Conservation (phyloP, 2,113 vertebrate genomes). For the Todiramphus chloris region DNA sequence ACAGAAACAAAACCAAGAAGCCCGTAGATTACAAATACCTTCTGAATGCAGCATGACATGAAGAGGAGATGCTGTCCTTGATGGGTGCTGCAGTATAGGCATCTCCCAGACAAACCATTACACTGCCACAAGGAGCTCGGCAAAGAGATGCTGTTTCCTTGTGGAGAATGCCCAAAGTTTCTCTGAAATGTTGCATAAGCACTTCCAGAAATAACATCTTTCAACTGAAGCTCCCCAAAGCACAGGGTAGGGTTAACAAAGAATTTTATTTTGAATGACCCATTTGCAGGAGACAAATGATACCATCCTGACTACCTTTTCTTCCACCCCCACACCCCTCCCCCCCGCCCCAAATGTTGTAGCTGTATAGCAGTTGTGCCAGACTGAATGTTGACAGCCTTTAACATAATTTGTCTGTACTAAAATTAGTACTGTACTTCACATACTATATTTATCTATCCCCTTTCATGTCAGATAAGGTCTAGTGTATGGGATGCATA, state of each 20-base stretch:
- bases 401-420: conserved; percentile 26
- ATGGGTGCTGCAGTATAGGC: neutral
- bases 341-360: neutral
- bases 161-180: fast-evolving
- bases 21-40: neutral
- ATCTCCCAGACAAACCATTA: neutral
- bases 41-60: fast-evolving
- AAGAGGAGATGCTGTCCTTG: neutral
- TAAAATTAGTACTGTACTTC: conserved; percentile 56
- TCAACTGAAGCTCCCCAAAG: neutral
- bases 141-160: neutral
- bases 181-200: neutral
- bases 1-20: neutral
- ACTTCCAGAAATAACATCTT: neutral
- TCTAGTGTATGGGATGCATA: conserved; percentile 11
- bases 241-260: neutral
- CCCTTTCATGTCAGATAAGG: conserved; percentile 37
- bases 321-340: too few species aligned
- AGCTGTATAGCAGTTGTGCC: conserved; percentile 1
- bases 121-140: neutral
- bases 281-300: neutral
- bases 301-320: neutral
- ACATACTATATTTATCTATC: conserved; percentile 41
- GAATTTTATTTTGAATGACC: neutral
- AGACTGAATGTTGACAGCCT: conserved; percentile 44